phyloP scores from a whole-genome alignment of 2,888 invertebrate genomes.

The Amblyjoppa fuscipennis region DNA sequence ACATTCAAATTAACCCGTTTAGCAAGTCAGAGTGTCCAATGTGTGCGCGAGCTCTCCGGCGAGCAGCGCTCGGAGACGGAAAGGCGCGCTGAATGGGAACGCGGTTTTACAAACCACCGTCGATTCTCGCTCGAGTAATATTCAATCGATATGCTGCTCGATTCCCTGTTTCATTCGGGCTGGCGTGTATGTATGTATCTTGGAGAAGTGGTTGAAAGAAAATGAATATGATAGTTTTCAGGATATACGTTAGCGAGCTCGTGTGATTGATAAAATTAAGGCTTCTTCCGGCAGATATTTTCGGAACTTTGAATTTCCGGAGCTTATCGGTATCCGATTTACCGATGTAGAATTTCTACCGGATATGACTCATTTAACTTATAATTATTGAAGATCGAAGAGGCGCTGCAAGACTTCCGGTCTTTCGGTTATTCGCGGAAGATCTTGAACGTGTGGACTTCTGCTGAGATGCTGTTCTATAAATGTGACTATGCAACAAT shows the following conservation, averaged over 20 bases:
- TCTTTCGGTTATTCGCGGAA: not conserved
- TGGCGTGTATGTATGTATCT: not conserved
- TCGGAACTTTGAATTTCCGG: not conserved
- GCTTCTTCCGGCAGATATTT: not conserved
- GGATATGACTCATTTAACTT: not conserved
- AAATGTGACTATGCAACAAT: not conserved
- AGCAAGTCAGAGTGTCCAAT: slow-evolving; percentile 83
- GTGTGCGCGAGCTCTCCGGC: slow-evolving; percentile 72
- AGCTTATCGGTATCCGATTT: not conserved
- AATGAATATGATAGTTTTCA: not conserved
- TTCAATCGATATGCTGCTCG: slow-evolving; percentile 78
- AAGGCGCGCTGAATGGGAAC: not conserved
- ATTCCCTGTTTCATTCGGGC: slow-evolving; percentile 29
- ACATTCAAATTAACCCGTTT: slow-evolving; percentile 84
- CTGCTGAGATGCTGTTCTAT: not conserved
- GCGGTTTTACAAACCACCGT: not conserved
- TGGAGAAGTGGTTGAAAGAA: not conserved
- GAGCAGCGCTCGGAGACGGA: slow-evolving; percentile 42
- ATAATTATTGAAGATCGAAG: not conserved
- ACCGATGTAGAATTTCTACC: not conserved
- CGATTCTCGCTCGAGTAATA: slow-evolving; percentile 64
- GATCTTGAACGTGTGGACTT: not conserved
- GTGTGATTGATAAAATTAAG: not conserved
- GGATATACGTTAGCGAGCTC: not conserved
- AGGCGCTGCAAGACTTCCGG: not conserved